Conservation (phyloP, 1,140 invertebrate species). For the Stegodyphus dumicola region DNA sequence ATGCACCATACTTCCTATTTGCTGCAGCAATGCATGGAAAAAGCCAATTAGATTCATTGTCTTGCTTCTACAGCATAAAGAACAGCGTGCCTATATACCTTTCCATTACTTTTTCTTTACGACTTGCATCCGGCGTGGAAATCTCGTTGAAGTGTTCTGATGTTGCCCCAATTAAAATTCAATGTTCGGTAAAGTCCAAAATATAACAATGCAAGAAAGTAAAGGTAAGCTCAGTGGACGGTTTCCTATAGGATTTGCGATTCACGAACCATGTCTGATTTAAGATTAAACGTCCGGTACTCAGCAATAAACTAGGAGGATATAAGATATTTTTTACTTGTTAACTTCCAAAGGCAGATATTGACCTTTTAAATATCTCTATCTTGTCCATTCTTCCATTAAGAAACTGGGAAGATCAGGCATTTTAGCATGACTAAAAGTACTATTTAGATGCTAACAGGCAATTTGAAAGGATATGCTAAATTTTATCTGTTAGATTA, state of each 20-base stretch:
- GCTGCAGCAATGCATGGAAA: not conserved
- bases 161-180: slow-evolving; percentile 15
- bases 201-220: slow-evolving; percentile 17
- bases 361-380: slow-evolving; percentile 2
- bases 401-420: not conserved
- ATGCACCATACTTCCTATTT: not conserved
- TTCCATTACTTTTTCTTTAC: not conserved
- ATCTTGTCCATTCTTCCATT: slow-evolving; percentile 25
- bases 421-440: too few relatives aligned
- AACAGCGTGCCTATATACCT: not conserved
- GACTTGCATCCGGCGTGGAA: too few relatives aligned
- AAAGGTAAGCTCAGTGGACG: slow-evolving; percentile 36
- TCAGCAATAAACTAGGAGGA: not conserved
- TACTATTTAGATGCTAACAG: too few relatives aligned
- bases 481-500: too few relatives aligned
- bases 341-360: slow-evolving; percentile 7
- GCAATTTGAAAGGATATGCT: too few relatives aligned
- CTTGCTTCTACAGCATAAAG: not conserved
- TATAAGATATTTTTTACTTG: slow-evolving; percentile 24
- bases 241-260: slow-evolving; percentile 33
- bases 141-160: too few relatives aligned
- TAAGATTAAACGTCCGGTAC: not conserved
- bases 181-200: not conserved
- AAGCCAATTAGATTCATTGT: not conserved
- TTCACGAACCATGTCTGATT: slow-evolving; percentile 7